Conservation (phyloP, 2,888 invertebrate species). For the Cyrtodaria siliqua region DNA sequence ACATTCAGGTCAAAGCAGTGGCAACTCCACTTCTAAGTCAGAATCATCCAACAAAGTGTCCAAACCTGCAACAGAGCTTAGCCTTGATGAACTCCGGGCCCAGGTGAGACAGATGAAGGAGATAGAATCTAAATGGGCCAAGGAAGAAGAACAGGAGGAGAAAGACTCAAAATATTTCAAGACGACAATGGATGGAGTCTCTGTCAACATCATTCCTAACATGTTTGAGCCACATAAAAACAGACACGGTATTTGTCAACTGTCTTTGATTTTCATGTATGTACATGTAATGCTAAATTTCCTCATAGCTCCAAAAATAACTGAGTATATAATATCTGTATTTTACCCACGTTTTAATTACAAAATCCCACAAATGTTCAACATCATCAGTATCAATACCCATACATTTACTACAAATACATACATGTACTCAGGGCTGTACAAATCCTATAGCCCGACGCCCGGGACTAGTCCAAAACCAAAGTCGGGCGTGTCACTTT, state of each 20-base stretch:
- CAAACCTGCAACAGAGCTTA: constrained; percentile 36
- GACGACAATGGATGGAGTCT: not conserved
- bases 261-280: not conserved
- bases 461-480: too few relatives aligned
- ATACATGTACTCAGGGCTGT: too few relatives aligned
- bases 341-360: too few relatives aligned
- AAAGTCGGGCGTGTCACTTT: too few relatives aligned
- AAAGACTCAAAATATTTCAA: not conserved
- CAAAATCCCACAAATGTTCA: too few relatives aligned
- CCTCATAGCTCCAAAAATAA: too few relatives aligned
- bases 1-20: not conserved
- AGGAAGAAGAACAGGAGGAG: constrained; percentile 10
- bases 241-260: constrained; percentile 54
- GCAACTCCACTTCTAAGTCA: not conserved
- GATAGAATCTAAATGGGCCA: constrained; percentile 16
- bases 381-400: too few relatives aligned
- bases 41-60: not conserved
- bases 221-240: constrained; percentile 30
- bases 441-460: too few relatives aligned
- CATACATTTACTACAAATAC: too few relatives aligned
- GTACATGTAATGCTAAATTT: too few relatives aligned
- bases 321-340: too few relatives aligned
- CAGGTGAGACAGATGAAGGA: constrained; percentile 51
- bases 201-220: not conserved
- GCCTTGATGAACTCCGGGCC: constrained; percentile 47